phyloP scores from a whole-genome alignment of 1,140 invertebrate species.

The Bactericera cockerelli region DNA sequence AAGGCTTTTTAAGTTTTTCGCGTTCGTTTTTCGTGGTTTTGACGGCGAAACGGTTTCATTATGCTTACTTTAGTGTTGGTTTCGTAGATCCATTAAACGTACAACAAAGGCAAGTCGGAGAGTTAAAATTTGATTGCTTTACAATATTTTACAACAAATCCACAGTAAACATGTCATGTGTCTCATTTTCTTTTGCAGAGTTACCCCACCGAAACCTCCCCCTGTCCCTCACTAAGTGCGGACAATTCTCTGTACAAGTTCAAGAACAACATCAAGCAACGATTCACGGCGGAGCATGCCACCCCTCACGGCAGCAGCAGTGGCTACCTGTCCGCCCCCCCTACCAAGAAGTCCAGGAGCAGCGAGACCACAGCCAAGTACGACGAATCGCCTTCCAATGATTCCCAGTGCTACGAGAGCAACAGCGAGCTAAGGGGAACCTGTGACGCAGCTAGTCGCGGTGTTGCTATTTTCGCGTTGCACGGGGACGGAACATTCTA shows the following conservation, averaged over 20 bases:
- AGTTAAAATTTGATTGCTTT: no score
- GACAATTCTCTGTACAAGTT: slow-evolving; percentile 59
- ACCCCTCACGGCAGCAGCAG: slow-evolving; percentile 1
- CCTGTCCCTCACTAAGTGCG: not conserved
- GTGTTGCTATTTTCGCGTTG: slow-evolving; percentile 62
- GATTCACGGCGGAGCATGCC: slow-evolving; percentile 39
- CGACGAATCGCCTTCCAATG: not conserved
- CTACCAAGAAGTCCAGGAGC: not conserved
- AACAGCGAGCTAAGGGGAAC: no score
- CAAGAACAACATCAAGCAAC: slow-evolving; percentile 84
- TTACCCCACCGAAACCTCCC: slow-evolving; percentile 6
- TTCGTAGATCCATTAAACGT: no score
- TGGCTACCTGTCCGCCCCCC: not conserved
- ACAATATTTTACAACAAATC: no score
- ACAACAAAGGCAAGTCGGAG: no score
- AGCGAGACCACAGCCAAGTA: not conserved
- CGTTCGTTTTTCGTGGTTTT: no score
- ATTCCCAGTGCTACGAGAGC: not conserved
- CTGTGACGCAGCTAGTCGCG: not conserved
- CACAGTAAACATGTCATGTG: no score
- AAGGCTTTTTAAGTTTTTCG: no score
- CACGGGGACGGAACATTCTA: slow-evolving; percentile 80
- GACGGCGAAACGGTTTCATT: no score
- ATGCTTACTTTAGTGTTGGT: no score
- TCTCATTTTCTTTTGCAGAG: not conserved